Percentiles rank a stretch among this genome's conserved stretches.
These are phyloP conservation scores for Tapirus indicus DNA, from an alignment of 2,797 vertebrate genomes.

Conservation along the genomic window DNA sequence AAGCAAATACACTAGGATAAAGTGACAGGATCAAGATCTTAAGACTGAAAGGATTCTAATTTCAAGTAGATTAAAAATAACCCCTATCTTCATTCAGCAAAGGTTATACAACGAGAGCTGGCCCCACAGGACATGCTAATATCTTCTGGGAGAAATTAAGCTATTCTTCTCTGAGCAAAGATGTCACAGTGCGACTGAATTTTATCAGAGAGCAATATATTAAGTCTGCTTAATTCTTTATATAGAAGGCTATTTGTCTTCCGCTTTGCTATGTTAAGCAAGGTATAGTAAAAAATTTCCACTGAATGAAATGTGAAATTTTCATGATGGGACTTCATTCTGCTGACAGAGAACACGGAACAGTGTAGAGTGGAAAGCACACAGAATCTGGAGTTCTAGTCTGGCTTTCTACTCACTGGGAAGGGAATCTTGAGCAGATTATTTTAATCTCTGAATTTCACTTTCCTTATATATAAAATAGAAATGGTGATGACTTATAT, in stretches of 20 bases:
- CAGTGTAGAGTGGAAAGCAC: neutral
- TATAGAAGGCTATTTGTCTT: constrained; percentile 50
- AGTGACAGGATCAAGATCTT: neutral
- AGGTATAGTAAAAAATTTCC: neutral
- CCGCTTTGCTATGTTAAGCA: neutral
- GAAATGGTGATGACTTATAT: neutral
- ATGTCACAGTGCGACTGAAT: neutral
- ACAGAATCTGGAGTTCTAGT: neutral
- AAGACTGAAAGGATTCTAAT: neutral
- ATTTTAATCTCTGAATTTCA: neutral
- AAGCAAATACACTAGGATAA: neutral
- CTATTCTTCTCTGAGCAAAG: constrained; percentile 29
- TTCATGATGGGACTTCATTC: neutral
- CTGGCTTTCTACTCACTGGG: neutral
- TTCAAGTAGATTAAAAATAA: constrained; percentile 1
- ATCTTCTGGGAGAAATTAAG: neutral
- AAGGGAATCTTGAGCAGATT: neutral
- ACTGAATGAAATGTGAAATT: neutral
- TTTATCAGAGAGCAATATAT: constrained; percentile 1
- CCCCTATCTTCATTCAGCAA: neutral
- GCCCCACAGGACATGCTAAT: neutral
- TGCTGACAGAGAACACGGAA: neutral
- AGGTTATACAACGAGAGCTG: neutral
- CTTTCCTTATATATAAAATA: neutral
- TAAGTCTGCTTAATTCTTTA: neutral